Percentiles rank a stretch among this genome's conserved stretches.
phyloP scores from a whole-genome alignment of 2,888 invertebrate species.

The Orthosia cruda region DNA sequence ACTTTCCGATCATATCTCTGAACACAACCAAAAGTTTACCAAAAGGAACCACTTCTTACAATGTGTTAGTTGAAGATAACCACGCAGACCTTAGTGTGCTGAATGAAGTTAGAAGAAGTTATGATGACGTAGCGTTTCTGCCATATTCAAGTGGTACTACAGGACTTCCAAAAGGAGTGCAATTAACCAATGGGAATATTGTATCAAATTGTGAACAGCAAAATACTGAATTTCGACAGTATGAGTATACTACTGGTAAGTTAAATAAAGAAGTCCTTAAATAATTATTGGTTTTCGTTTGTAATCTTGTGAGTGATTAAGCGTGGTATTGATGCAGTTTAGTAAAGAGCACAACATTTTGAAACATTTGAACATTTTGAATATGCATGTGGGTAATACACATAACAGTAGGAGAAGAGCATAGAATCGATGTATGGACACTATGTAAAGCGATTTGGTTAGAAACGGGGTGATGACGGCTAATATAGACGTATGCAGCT shows the following conservation, averaged over 20 bases:
- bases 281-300: too few species aligned
- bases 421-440: too few species aligned
- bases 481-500: too few species aligned
- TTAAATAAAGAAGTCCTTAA: background rate
- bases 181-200: slow-evolving; percentile 92
- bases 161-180: slow-evolving; percentile 95
- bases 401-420: too few species aligned
- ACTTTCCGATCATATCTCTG: slow-evolving; percentile 89
- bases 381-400: too few species aligned
- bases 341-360: too few species aligned
- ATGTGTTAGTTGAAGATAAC: slow-evolving; percentile 90
- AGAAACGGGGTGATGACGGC: too few species aligned
- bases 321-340: too few species aligned
- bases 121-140: slow-evolving; percentile 93
- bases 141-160: slow-evolving; percentile 97
- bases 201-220: slow-evolving; percentile 88
- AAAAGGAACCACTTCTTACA: slow-evolving; percentile 91
- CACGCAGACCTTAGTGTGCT: slow-evolving; percentile 89
- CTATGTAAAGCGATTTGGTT: too few species aligned
- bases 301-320: too few species aligned
- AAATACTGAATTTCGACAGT: slow-evolving; percentile 75
- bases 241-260: slow-evolving; percentile 80
- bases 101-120: slow-evolving; percentile 80
- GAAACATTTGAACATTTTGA: too few species aligned
- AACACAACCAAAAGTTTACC: slow-evolving; percentile 80